Evolutionary conservation across 2,888 invertebrate species (phyloP).

Genomic region (Arge pagana): DNA sequence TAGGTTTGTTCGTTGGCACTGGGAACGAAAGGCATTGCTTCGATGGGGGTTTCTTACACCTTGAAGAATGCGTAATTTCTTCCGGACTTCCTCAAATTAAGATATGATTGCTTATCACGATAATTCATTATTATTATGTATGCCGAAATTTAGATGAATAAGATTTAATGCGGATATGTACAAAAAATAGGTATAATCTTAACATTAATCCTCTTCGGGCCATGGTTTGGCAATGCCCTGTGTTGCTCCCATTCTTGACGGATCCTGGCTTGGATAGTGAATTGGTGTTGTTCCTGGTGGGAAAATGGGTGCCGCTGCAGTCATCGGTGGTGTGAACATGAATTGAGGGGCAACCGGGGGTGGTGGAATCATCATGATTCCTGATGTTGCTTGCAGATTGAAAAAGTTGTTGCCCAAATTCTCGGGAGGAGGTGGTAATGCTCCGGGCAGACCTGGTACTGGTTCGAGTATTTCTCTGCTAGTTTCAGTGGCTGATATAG

Average conservation of each 20-base stretch:
- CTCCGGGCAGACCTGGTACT: conserved; percentile 78
- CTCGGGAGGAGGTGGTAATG: conserved; percentile 67
- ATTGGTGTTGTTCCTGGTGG: conserved; percentile 65
- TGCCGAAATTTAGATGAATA: too few relatives aligned
- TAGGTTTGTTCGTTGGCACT: too few relatives aligned
- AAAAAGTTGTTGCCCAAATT: conserved; percentile 72
- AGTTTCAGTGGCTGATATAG: conserved; percentile 58
- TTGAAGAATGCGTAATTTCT: too few relatives aligned
- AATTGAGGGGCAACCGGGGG: conserved; percentile 59
- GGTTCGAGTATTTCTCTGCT: conserved; percentile 70
- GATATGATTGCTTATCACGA: too few relatives aligned
- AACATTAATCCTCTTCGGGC: conserved; percentile 49
- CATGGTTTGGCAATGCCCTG: conserved; percentile 56
- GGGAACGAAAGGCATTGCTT: too few relatives aligned
- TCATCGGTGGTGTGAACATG: conserved; percentile 57
- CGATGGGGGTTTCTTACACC: too few relatives aligned
- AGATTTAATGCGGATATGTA: too few relatives aligned
- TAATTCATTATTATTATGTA: too few relatives aligned
- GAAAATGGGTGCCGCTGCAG: conserved; percentile 57
- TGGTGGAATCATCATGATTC: conserved; percentile 57
- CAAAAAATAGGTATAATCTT: too few relatives aligned
- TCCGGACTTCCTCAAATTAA: too few relatives aligned
- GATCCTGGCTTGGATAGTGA: conserved; percentile 98
- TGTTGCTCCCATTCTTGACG: conserved; percentile 81
- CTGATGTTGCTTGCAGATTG: conserved; percentile 61